Conservation (phyloP, 2,888 invertebrate genomes). For the Sabellastarte sp. region DNA sequence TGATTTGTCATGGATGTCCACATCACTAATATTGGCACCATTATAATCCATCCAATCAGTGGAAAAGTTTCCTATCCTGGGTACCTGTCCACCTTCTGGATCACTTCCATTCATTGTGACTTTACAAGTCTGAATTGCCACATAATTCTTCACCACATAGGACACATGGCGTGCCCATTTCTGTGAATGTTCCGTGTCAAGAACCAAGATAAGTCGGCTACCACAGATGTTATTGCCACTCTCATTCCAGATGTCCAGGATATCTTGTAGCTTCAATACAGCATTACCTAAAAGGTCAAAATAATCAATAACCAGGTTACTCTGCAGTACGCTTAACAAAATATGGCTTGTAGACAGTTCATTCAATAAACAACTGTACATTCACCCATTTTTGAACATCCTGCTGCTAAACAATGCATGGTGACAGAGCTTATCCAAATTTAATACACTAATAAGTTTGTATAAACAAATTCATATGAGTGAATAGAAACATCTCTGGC, state of each 20-base stretch:
- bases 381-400: too few relatives aligned
- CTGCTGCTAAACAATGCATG: too few relatives aligned
- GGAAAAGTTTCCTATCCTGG: conserved; percentile 49
- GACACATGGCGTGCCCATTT: conserved; percentile 46
- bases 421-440: too few relatives aligned
- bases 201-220: conserved; percentile 50
- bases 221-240: conserved; percentile 40
- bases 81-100: not conserved
- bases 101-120: not conserved
- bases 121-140: conserved; percentile 52
- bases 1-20: conserved; percentile 37
- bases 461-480: too few relatives aligned
- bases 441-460: too few relatives aligned
- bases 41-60: conserved; percentile 51
- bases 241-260: conserved; percentile 52
- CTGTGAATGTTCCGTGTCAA: conserved; percentile 50
- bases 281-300: conserved; percentile 45
- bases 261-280: conserved; percentile 39
- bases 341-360: too few relatives aligned
- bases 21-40: conserved; percentile 32
- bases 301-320: too few relatives aligned
- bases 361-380: too few relatives aligned
- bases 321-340: too few relatives aligned
- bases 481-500: too few relatives aligned
- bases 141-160: conserved; percentile 32